Percentiles rank a stretch among this genome's conserved stretches.
These are phyloP conservation scores for Bombus balteatus DNA, from an alignment of 1,140 invertebrate genomes.

Conservation along the genomic window DNA sequence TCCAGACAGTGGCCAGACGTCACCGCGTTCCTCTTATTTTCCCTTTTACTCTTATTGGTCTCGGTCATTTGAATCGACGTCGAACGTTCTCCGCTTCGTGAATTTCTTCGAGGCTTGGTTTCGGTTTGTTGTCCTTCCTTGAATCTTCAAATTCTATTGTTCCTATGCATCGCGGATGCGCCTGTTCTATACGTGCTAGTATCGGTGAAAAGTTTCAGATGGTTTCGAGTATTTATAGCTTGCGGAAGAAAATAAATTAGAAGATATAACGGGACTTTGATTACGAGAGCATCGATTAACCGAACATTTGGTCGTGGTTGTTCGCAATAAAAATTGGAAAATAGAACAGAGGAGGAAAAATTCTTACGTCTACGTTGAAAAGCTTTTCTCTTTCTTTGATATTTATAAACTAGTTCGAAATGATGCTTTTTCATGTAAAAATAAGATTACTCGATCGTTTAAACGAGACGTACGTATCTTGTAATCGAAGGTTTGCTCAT, in stretches of 20 bases:
- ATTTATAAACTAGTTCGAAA: too few relatives aligned
- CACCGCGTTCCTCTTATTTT: constrained; percentile 52
- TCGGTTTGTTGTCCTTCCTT: not conserved
- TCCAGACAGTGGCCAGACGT: constrained; percentile 68
- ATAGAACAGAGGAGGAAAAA: too few relatives aligned
- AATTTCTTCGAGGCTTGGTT: not conserved
- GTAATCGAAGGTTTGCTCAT: too few relatives aligned
- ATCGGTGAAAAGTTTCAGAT: too few relatives aligned
- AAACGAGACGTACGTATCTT: too few relatives aligned
- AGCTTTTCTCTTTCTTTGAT: too few relatives aligned
- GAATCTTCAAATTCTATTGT: not conserved
- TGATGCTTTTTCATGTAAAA: too few relatives aligned
- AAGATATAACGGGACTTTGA: not conserved
- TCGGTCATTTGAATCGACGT: constrained; percentile 49
- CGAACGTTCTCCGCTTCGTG: constrained; percentile 15
- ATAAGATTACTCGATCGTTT: too few relatives aligned
- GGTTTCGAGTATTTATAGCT: not conserved
- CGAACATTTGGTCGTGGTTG: not conserved
- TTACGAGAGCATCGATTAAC: not conserved
- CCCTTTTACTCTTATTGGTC: constrained; percentile 34
- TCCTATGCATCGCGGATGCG: too few relatives aligned
- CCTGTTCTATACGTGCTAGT: too few relatives aligned
- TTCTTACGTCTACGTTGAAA: too few relatives aligned
- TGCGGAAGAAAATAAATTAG: not conserved
- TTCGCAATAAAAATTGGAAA: too few relatives aligned